These are phyloP conservation scores for Stenotaenia linearis DNA, from an alignment of 2,888 invertebrate genomes.

Conservation along the genomic window DNA sequence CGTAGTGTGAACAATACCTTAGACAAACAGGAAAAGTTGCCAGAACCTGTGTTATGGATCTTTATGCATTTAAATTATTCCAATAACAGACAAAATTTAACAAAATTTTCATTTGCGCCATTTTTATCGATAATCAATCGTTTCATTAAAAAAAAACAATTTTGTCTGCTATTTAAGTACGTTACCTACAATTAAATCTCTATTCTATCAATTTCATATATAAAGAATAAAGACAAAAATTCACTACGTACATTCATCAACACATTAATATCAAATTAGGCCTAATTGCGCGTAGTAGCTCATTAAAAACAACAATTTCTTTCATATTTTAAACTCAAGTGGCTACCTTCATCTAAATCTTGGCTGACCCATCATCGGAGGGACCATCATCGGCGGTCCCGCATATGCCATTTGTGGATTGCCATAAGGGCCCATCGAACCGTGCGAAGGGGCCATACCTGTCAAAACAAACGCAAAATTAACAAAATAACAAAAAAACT, in stretches of 20 bases:
- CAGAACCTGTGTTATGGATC: constrained; percentile 2
- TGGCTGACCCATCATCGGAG: constrained; percentile 31
- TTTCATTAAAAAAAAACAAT: neutral
- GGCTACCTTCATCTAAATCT: constrained; percentile 27
- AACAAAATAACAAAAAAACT: neutral
- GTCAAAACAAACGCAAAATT: neutral
- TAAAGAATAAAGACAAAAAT: neutral
- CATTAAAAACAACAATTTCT: neutral
- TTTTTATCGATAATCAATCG: no score
- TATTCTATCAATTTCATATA: neutral
- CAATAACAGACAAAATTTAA: neutral
- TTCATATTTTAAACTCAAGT: neutral
- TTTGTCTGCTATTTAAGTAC: constrained; percentile 3
- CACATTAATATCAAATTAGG: neutral
- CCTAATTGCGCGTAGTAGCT: neutral
- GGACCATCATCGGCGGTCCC: constrained; percentile 29
- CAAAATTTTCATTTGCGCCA: no score
- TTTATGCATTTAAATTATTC: neutral
- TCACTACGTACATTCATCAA: neutral
- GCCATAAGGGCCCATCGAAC: constrained; percentile 26
- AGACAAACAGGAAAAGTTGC: neutral
- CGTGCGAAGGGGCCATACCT: constrained; percentile 24
- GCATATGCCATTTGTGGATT: neutral
- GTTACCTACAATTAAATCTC: neutral
- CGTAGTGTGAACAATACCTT: neutral